These are phyloP conservation scores for Acrocephalus arundinaceus DNA, from an alignment of 2,113 vertebrate species.

Conservation along the genomic window DNA sequence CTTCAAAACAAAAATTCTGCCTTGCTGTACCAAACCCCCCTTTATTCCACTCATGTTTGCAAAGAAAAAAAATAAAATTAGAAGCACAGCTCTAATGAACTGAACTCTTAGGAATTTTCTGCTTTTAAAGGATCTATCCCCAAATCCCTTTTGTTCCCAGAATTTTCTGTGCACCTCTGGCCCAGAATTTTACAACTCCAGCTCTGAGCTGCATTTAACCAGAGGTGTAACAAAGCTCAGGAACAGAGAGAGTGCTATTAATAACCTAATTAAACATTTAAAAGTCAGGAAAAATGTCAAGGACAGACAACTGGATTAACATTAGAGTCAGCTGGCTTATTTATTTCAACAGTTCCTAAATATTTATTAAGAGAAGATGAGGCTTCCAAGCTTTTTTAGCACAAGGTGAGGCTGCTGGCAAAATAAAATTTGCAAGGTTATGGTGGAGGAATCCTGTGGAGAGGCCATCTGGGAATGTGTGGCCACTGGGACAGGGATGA, in stretches of 20 bases:
- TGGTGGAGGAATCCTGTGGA: not conserved
- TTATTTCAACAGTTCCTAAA: constrained; percentile 58
- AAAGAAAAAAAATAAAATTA: not conserved
- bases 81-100: not conserved
- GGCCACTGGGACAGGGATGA: not conserved
- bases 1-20: not conserved
- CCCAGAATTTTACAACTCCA: not conserved
- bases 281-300: constrained; percentile 62
- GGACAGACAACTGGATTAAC: constrained; percentile 25
- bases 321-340: not conserved
- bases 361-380: constrained; percentile 54
- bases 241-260: constrained; percentile 34
- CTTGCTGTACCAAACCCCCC: not conserved
- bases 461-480: not conserved
- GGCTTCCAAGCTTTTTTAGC: not conserved
- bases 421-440: not conserved
- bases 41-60: not conserved
- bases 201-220: not conserved
- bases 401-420: constrained; percentile 1
- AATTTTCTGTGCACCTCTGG: not conserved
- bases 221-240: constrained; percentile 31
- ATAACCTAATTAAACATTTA: constrained; percentile 62
- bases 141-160: not conserved
- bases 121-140: not conserved
- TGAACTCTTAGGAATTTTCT: not conserved